Evolutionary conservation across 1,140 invertebrate genomes (phyloP), one percentile per base, ranked within the genome.

Genomic region (Caenorhabditis inopinata): DNA sequence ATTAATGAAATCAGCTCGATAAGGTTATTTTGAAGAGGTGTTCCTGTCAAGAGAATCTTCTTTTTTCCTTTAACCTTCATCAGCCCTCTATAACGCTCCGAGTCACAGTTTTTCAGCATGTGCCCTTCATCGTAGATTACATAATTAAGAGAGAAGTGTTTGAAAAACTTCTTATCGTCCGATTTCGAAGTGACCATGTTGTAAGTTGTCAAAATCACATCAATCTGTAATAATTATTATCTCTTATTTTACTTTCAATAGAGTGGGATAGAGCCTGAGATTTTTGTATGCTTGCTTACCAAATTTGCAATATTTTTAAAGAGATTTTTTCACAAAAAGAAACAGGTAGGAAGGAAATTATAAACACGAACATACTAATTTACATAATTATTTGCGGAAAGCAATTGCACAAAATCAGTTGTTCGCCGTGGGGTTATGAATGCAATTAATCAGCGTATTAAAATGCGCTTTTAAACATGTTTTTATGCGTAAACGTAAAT

Each of bases 101-200:
- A 95, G 45, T 93, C 92, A 94, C 97, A 97, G 89, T 97, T 98
- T 89, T 98, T 97, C 7, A 98, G 90, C 94, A 97, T 96, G 86
- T 98, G 96, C 0, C 95, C 96, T 89, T 98, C 96, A 89, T 98
- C 96, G 89, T 97, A 97, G 29, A 98, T 91, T 0, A 96, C 94
- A 87, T 97, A 97, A 86, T 96, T 92, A 86, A 97, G 93, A 18
- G 92, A 91, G 68, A 95, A 92, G 38, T 95, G 93, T 73, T 94
- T 93, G 89, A 97, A 97, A 89, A 98, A 92, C 86, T 93, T 93
- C 47, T 93, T 91, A 88, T 98, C 96, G 85, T 97, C 96, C 0
- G 93, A 92, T 83, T 92, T 93, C 82, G 93, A 94, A 14, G 91
- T 91, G 6, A 95, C 92, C 88, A 86, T 87, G 51, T 87, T 84